Evolutionary conservation across 1,140 invertebrate species (phyloP).

Genomic region (Riptortus pedestris): DNA sequence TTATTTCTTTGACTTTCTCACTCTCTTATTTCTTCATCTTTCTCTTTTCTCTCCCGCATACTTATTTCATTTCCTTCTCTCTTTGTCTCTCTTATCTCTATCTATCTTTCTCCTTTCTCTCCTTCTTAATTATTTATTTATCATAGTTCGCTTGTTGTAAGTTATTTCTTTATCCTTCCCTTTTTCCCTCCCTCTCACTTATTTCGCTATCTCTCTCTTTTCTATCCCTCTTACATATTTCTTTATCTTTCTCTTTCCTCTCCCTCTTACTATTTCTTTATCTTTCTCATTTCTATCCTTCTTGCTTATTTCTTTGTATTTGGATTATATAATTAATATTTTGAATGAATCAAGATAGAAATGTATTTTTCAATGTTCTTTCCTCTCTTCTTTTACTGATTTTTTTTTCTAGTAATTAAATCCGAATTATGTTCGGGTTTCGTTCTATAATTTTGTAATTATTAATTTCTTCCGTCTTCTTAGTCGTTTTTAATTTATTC

Average conservation of each 20-base stretch:
- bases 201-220: neutral
- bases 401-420: too few species aligned
- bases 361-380: too few species aligned
- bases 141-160: too few species aligned
- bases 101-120: constrained; percentile 2
- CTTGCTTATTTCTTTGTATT: neutral
- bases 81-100: neutral
- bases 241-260: constrained; percentile 5
- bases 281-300: neutral
- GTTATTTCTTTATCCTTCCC: neutral
- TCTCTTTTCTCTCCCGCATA: constrained; percentile 10
- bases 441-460: too few species aligned
- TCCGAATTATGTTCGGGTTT: too few species aligned
- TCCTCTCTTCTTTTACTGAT: too few species aligned
- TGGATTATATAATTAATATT: too few species aligned
- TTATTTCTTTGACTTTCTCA: constrained; percentile 6
- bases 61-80: constrained; percentile 10
- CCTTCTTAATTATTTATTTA: too few species aligned
- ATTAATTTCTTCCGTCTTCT: too few species aligned
- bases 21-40: neutral
- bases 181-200: constrained; percentile 3
- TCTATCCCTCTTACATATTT: neutral
- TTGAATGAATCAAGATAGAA: too few species aligned
- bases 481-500: too few species aligned
- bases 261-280: neutral